Evolutionary conservation across 2,888 invertebrate species (phyloP).

Genomic region (Aphodius granarius): DNA sequence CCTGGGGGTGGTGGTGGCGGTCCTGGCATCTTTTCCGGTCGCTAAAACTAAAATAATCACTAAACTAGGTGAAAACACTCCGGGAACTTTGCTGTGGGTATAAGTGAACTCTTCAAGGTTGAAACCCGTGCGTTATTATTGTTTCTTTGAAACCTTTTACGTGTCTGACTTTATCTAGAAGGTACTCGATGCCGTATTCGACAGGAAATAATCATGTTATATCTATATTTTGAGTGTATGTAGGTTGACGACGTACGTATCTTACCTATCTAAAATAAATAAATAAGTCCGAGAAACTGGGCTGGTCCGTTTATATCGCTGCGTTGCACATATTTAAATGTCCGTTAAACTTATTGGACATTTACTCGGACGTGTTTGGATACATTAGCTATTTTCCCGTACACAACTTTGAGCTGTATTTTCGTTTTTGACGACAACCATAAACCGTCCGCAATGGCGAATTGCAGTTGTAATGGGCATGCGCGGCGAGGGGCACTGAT

Average conservation of each 20-base stretch:
- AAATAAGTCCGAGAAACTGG: background rate
- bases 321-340: background rate
- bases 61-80: background rate
- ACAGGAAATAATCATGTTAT: background rate
- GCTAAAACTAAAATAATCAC: conserved; percentile 10
- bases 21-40: conserved; percentile 50
- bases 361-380: background rate
- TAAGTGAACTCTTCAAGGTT: conserved; percentile 16
- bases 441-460: conserved; percentile 13
- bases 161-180: background rate
- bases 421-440: conserved; percentile 6
- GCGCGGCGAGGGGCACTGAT: background rate
- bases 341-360: background rate
- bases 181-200: background rate
- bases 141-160: background rate
- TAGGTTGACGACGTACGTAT: background rate
- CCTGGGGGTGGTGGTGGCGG: conserved; percentile 68
- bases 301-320: background rate
- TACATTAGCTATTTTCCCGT: background rate
- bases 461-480: background rate
- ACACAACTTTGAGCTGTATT: conserved; percentile 1
- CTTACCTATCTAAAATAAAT: conserved; percentile 11
- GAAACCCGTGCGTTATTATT: background rate
- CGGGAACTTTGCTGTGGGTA: background rate
- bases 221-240: background rate